These are phyloP conservation scores for Echiichthys vipera DNA, from an alignment of 2,797 vertebrate species.

Conservation along the genomic window DNA sequence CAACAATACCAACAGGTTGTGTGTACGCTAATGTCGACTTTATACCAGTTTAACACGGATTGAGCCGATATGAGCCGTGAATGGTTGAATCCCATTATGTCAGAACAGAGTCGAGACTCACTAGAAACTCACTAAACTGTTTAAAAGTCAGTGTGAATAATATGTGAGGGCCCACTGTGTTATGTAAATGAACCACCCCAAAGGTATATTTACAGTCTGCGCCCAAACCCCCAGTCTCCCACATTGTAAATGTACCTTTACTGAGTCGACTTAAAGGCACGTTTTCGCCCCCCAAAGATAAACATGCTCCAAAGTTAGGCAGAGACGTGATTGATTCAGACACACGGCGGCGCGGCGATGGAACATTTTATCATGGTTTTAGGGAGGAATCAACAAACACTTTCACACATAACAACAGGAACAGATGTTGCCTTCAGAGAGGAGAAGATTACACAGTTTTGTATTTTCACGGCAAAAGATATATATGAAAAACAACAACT, in stretches of 20 bases:
- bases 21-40: constrained; percentile 24
- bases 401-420: constrained; percentile 78
- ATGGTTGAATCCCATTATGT: constrained; percentile 48
- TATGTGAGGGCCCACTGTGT: constrained; percentile 57
- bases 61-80: constrained; percentile 32
- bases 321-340: constrained; percentile 69
- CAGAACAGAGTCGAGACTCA: constrained; percentile 25
- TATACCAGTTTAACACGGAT: constrained; percentile 45
- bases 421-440: constrained; percentile 73
- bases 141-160: constrained; percentile 53
- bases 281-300: constrained; percentile 63
- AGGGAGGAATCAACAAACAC: constrained; percentile 71
- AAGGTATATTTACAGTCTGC: constrained; percentile 51
- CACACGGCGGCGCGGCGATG: constrained; percentile 45
- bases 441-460: constrained; percentile 56
- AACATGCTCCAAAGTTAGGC: constrained; percentile 63
- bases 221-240: constrained; percentile 12
- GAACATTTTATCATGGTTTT: constrained; percentile 69
- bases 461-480: constrained; percentile 62
- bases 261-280: constrained; percentile 56
- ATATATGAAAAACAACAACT: constrained; percentile 26
- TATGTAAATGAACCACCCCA: constrained; percentile 68
- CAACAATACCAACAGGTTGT: constrained; percentile 42
- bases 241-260: constrained; percentile 44
- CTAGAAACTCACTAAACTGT: constrained; percentile 49